These are phyloP conservation scores for Eremobia ochroleuca DNA, from an alignment of 2,888 invertebrate genomes.

Conservation along the genomic window DNA sequence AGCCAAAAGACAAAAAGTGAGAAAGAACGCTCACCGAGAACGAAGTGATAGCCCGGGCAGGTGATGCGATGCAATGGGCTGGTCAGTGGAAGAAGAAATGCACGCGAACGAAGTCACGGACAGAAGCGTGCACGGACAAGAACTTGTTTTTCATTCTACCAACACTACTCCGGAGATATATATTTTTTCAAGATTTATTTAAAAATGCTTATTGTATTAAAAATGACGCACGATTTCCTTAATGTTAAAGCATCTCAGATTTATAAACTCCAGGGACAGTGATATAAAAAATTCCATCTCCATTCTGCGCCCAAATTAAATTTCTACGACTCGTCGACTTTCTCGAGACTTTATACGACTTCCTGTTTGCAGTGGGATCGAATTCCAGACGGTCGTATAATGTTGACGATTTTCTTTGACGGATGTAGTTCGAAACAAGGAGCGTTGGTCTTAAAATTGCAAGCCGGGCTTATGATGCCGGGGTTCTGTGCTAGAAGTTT, in stretches of 20 bases:
- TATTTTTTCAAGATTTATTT: neutral
- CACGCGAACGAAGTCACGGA: no score
- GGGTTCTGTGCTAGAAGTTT: neutral
- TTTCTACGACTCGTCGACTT: slow-evolving; percentile 36
- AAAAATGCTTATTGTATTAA: neutral
- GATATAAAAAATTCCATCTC: slow-evolving; percentile 30
- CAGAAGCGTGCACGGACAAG: no score
- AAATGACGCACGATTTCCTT: neutral
- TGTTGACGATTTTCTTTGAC: slow-evolving; percentile 15
- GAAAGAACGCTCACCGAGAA: no score
- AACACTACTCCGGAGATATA: neutral
- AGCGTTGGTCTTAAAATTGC: slow-evolving; percentile 1
- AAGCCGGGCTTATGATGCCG: neutral
- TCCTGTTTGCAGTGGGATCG: slow-evolving; percentile 36
- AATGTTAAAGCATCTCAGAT: slow-evolving; percentile 2
- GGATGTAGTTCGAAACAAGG: slow-evolving; percentile 11
- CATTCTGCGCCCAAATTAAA: slow-evolving; percentile 34
- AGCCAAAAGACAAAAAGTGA: no score
- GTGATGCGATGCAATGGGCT: no score
- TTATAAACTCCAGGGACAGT: slow-evolving; percentile 21
- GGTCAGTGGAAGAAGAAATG: no score
- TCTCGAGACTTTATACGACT: slow-evolving; percentile 23
- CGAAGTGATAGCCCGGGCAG: no score
- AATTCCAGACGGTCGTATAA: slow-evolving; percentile 30
- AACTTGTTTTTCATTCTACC: neutral